Base-by-base conservation (phyloP, 2,888 invertebrate genomes). In the Ypsolopha scabrella region DNA sequence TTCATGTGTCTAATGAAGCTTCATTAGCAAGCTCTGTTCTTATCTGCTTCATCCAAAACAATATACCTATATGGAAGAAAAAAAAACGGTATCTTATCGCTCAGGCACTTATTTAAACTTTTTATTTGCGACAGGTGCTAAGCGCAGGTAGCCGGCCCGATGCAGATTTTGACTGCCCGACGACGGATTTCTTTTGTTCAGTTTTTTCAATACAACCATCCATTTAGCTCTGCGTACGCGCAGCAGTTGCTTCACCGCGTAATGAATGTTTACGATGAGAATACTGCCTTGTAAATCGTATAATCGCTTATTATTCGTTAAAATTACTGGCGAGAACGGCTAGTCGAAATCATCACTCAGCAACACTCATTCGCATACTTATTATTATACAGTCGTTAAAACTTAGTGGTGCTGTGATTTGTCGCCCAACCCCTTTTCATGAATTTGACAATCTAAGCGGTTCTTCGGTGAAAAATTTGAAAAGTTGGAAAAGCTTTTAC, bases 91-190 rank as follows among this genome's bases (percentile, higher is more conserved):
- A 24, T 24, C 24, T 3, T 24, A 4, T 24, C 24, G 24, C 24
- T 24, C 2, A 24, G 24, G 24, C 24, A 24, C 24, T 24, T n/a
- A 47, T 37, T 35, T 37, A 13, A 33, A 11, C 39, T 36, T 11
- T 41, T 48, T 48, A 38, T 50, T 52, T 33, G 41, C 50, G 52
- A 52, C 52, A 52, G 52, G 52, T 52, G 52, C 74, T 74, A 68
- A 67, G 60, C 70, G 74, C 83, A 85, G 83, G 83, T 83, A 83
- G 76, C 66, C 64, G 61, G 33, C 47, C 64, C 59, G 60, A 55
- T 55, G 59, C 60, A 59, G 61, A 62, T 59, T 62, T 57, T 57
- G 60, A 56, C 60, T 60, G 63, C 55, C 64, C 58, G 65, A 57
- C 58, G 65, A 57, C 60, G 62, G 62, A 59, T 57, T 57, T 58